Conservation (phyloP, 1,140 invertebrate genomes). For the Teleogryllus occipitalis region DNA sequence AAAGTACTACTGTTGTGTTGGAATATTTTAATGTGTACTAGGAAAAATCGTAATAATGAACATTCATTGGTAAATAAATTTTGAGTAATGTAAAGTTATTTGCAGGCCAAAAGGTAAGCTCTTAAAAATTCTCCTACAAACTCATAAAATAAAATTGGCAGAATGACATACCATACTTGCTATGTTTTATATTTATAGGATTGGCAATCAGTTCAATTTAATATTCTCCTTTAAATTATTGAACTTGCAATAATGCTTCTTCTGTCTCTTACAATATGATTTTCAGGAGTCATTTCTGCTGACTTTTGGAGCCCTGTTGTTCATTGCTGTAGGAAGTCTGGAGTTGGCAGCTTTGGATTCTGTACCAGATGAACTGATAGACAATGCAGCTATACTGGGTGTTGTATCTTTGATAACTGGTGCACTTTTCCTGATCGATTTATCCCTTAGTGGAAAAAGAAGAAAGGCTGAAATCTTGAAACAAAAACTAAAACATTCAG, state of each 20-base stretch:
- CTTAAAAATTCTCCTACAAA: too few relatives aligned
- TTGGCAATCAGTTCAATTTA: background rate
- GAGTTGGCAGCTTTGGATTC: slow-evolving; percentile 60
- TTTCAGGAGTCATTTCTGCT: slow-evolving; percentile 53
- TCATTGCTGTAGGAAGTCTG: slow-evolving; percentile 55
- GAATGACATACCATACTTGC: too few relatives aligned
- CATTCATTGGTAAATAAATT: too few relatives aligned
- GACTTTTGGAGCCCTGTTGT: slow-evolving; percentile 56
- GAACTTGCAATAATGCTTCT: too few relatives aligned
- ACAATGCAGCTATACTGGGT: slow-evolving; percentile 61
- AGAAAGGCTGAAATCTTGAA: background rate
- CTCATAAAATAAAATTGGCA: too few relatives aligned
- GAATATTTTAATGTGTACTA: too few relatives aligned
- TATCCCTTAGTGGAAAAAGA: slow-evolving; percentile 34
- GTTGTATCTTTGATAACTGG: slow-evolving; percentile 56
- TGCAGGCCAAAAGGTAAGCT: too few relatives aligned
- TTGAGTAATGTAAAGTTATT: too few relatives aligned
- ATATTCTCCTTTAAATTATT: background rate
- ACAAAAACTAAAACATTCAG: background rate
- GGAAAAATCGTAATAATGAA: too few relatives aligned
- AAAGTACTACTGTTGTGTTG: too few relatives aligned
- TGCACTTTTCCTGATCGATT: slow-evolving; percentile 56
- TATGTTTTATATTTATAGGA: background rate
- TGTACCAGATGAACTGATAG: slow-evolving; percentile 52
- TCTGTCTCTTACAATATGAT: slow-evolving; percentile 13